Conservation (phyloP, 2,888 invertebrate genomes). For the Epinotia bilunana region DNA sequence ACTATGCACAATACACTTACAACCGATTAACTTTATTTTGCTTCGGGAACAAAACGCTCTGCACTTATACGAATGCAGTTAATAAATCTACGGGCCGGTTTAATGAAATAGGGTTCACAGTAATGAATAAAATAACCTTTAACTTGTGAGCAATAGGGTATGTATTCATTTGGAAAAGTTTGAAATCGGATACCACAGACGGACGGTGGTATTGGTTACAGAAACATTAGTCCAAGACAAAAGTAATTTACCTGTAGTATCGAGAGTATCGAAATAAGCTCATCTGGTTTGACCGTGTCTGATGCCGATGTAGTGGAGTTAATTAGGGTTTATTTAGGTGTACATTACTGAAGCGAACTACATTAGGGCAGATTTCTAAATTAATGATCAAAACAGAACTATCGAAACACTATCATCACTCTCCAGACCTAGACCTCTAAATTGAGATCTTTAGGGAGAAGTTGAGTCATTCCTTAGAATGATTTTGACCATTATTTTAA, state of each 20-base stretch:
- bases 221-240: conserved; percentile 39
- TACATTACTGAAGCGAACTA: not conserved
- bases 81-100: conserved; percentile 52
- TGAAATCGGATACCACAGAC: conserved; percentile 46
- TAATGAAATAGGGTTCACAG: conserved; percentile 29
- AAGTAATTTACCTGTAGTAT: conserved; percentile 23
- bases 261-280: not conserved
- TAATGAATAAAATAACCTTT: conserved; percentile 17
- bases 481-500: not conserved
- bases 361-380: not conserved
- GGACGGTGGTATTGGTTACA: conserved; percentile 53
- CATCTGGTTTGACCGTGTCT: not conserved
- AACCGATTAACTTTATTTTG: conserved; percentile 22
- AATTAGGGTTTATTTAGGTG: not conserved
- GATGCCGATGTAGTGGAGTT: not conserved
- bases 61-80: conserved; percentile 64
- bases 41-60: conserved; percentile 48
- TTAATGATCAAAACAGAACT: not conserved
- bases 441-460: not conserved
- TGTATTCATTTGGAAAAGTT: conserved; percentile 12
- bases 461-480: not conserved
- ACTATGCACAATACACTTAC: not conserved
- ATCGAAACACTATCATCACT: too few species aligned
- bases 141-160: not conserved
- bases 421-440: too few species aligned